Conservation (phyloP, 2,888 invertebrate genomes). For the Napeogenes sylphis region DNA sequence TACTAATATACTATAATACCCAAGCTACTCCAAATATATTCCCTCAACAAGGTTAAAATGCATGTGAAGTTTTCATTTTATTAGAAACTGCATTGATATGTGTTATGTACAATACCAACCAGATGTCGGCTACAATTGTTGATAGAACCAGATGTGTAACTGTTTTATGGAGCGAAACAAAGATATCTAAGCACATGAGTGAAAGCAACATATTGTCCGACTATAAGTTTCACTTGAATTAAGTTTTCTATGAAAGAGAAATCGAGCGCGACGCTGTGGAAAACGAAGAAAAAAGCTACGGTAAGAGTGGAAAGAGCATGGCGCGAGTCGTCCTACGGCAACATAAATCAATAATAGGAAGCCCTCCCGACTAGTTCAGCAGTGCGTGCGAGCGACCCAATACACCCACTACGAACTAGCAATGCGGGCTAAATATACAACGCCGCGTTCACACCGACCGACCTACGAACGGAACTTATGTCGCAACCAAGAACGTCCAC, state of each 20-base stretch:
- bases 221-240: conserved; percentile 53
- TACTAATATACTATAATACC: neutral
- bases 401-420: conserved; percentile 71
- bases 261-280: conserved; percentile 45
- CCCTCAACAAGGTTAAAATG: neutral
- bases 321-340: conserved; percentile 52
- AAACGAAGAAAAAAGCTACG: conserved; percentile 55
- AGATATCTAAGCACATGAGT: conserved; percentile 35
- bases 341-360: conserved; percentile 77
- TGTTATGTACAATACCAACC: neutral
- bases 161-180: conserved; percentile 17
- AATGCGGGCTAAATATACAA: conserved; percentile 77
- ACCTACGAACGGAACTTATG: conserved; percentile 62
- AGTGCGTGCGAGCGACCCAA: conserved; percentile 77
- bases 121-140: conserved; percentile 11
- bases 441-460: conserved; percentile 53
- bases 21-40: conserved; percentile 1
- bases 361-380: conserved; percentile 76
- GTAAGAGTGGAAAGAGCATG: conserved; percentile 49
- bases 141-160: conserved; percentile 23
- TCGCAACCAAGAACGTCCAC: conserved; percentile 66
- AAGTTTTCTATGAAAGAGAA: conserved; percentile 64
- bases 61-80: too few species aligned
- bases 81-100: too few species aligned
- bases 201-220: conserved; percentile 58